Evolutionary conservation across 2,113 vertebrate species (phyloP), one percentile per base, ranked within the genome.

Genomic region (Aegithalos caudatus): DNA sequence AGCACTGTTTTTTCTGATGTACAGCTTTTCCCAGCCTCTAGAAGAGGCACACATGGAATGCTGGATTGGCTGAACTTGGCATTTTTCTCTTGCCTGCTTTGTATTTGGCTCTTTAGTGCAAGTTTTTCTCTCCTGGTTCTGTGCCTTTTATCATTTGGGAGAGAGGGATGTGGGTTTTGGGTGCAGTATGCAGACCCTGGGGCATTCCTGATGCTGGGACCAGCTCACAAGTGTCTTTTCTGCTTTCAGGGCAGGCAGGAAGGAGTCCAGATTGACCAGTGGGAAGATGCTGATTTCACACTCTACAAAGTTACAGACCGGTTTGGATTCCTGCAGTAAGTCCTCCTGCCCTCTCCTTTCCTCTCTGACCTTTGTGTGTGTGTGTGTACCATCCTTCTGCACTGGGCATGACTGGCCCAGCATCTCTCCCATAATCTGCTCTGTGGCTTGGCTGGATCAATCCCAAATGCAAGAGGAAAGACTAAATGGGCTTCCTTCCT

Each of bases 271-370:
- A 98, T 98, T 93, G 98, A 99, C 96, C 97, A 98, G 1, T 98
- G 98, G 99, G 99, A 99, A 96, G 99, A 99, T 97, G 98, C 98
- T 0, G 96, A 99, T 95, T 99, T 98, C 95, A 97, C 92, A 1
- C 97, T 99, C 67, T 99, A 98, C 91, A 99, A 99, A 97, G 98
- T 99, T 95, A 98, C 98, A 14, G 98, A 99, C 96, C 98, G 98
- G 45, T 99, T 99, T 67, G 98, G 99, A 91, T 99, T 99, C 97
- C 96, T 98, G 94, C 98, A 99, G 98, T 99, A 98, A 99, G 98
- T 98, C 40, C 12, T 48, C 93, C 53, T 38, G 45, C 25, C 22
- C 8, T 67, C 20, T 61, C 35, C 33, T 79, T 44, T 53, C 33
- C 27, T 40, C 9, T 28, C 31, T 50, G 18, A 33, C 44, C 24